phyloP scores from a whole-genome alignment of 2,888 invertebrate genomes.

The Lasioglossum marginatum region DNA sequence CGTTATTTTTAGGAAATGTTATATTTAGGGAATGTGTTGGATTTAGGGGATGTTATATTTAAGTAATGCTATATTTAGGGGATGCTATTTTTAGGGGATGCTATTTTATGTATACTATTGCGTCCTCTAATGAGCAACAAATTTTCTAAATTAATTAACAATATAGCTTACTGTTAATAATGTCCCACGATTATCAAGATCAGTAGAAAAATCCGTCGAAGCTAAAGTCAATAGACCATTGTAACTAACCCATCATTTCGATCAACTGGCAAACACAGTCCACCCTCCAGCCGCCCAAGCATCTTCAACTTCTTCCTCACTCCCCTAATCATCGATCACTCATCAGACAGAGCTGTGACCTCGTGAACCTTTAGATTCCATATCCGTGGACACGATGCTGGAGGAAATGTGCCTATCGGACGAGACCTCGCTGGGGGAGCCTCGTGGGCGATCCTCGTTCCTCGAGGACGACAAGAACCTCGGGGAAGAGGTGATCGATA shows the following conservation, averaged over 20 bases:
- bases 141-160: too few species aligned
- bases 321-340: neutral
- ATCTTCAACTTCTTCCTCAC: neutral
- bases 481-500: neutral
- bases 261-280: neutral
- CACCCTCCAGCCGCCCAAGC: neutral
- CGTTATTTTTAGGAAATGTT: too few species aligned
- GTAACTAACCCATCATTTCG: neutral
- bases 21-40: too few species aligned
- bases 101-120: neutral
- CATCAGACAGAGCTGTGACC: neutral
- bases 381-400: constrained; percentile 46
- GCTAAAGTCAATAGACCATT: too few species aligned
- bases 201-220: too few species aligned
- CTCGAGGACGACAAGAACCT: neutral
- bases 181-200: too few species aligned
- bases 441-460: too few species aligned
- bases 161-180: too few species aligned
- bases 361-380: constrained; percentile 18
- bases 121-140: neutral
- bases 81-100: too few species aligned
- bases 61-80: too few species aligned
- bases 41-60: too few species aligned
- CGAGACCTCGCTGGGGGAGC: neutral
- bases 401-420: constrained; percentile 35